Base-by-base conservation (phyloP, 2,113 vertebrate genomes). In the Marcusenius ussheri region DNA sequence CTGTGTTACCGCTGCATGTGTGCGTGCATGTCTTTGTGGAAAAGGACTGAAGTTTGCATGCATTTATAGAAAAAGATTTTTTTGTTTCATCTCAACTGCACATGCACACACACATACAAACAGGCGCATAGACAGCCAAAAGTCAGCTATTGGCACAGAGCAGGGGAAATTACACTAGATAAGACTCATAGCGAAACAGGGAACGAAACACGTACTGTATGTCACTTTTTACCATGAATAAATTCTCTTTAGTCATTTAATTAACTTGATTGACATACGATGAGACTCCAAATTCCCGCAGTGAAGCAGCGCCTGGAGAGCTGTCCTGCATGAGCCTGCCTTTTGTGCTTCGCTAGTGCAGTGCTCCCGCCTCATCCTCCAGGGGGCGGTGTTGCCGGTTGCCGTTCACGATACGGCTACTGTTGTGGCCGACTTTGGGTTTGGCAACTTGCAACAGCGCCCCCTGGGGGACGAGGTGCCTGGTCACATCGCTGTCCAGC, bases 221-320 rank as follows among this genome's bases (percentile, higher is more conserved):
- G 39, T 51, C n/a, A 87, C 49, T 87, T 87, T 87, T 87, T 50
- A 51, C 31, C 49, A 24, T 84, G 45, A 45, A 56, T 87, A 87
- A 39, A 87, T 49, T 53, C 27, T 31, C 47, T 53, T 35, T 31
- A 87, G 49, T 87, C 47, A 87, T 87, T 39, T 77, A 17, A 84
- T 84, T 47, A 77, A 77, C 15, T 35, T 39, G 70, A 39, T 77
- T 35, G 31, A 77, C 31, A 35, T 39, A 15, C 31, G n/a, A 77
- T 77, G 70, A 35, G 15, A 77, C 70, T 39, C n/a, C 62, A 31
- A 10, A 66, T n/a, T 66, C n/a, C n/a, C n/a, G 7, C n/a, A 10
- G 62, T 27, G 62, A 31, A 27, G 62, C n/a, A 27, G n/a, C 9
- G 9, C 62, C n/a, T 39, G 31, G 13, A 35, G 35, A 31, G 13